Base-by-base conservation (phyloP, 1,140 invertebrate species). In the Orchesella cincta region DNA sequence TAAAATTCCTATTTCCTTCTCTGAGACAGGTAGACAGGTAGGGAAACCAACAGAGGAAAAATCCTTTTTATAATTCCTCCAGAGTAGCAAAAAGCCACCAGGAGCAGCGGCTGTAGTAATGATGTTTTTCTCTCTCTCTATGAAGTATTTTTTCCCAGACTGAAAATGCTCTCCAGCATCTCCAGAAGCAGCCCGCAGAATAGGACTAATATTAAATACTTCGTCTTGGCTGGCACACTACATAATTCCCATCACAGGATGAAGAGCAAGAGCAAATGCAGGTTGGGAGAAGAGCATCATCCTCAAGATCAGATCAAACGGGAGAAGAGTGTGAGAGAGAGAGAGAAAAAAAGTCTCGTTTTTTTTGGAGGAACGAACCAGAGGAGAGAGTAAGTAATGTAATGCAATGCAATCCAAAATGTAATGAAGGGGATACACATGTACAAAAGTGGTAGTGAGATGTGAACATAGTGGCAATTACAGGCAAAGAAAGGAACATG, bases 1-100 rank as follows among this genome's bases (percentile, higher is more conserved):
- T 67, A 33, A 16, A 67, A 57, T 12, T 33, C 62, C 31, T 26
- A 31, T 67, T 33, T 62, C 54, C 54, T 67, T 67, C 28, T 14
- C 62, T 67, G 62, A 67, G 28, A 67, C 62, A 67, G 62, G 31
- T 67, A 67, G 33, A 67, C 62, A 67, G 62, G 62, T 67, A 67
- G 31, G 14, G 54, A 57, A 57, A 57, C 54, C 12, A 23, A 57
- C 8, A 29, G 62, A 31, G 33, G n/a, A 67, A 67, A 67, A 12
- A 67, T 29, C 31, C 62, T 33, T 67, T 67, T 67, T 31, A 18
- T 14, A 57, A 57, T 57, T 57, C 52, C 23, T 57, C 52, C 52
- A 57, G 52, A 18, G 62, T 31, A 67, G 31, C 3, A 31, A 67
- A 31, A 67, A 31, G n/a, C 26, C 54, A n/a, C 14, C 54, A 57